These are phyloP conservation scores for Meiosimyza decipiens DNA, from an alignment of 2,888 invertebrate species.

Conservation along the genomic window DNA sequence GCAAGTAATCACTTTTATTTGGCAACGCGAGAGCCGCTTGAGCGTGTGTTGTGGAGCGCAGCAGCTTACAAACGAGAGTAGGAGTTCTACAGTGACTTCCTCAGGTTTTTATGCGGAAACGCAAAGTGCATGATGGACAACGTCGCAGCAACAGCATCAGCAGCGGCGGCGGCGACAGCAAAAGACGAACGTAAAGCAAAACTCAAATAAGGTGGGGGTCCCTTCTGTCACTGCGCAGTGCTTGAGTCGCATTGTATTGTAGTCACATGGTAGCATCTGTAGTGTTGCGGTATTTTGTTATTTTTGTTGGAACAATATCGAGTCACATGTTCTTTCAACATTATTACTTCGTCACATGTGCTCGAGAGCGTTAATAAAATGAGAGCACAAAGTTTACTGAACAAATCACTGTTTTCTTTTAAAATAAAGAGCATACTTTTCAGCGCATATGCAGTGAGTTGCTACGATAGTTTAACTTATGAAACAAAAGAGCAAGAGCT, in stretches of 20 bases:
- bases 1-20: background rate
- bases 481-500: no score
- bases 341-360: constrained; percentile 8
- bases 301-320: constrained; percentile 17
- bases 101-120: constrained; percentile 62
- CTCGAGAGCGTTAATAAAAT: background rate
- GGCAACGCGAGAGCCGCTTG: background rate
- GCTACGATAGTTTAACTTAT: no score
- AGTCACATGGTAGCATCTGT: constrained; percentile 25
- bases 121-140: constrained; percentile 29
- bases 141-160: constrained; percentile 37
- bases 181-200: background rate
- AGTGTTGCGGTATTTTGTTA: constrained; percentile 40
- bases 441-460: constrained; percentile 37
- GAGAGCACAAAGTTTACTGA: background rate
- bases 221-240: constrained; percentile 32
- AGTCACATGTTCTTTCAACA: constrained; percentile 33
- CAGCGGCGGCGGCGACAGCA: constrained; percentile 16
- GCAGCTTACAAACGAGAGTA: constrained; percentile 61
- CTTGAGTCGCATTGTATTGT: constrained; percentile 11
- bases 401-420: background rate
- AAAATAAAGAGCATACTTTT: constrained; percentile 24
- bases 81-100: constrained; percentile 59
- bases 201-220: background rate
- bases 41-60: constrained; percentile 47